phyloP scores from a whole-genome alignment of 2,113 vertebrate species.

The Tachycineta bicolor region DNA sequence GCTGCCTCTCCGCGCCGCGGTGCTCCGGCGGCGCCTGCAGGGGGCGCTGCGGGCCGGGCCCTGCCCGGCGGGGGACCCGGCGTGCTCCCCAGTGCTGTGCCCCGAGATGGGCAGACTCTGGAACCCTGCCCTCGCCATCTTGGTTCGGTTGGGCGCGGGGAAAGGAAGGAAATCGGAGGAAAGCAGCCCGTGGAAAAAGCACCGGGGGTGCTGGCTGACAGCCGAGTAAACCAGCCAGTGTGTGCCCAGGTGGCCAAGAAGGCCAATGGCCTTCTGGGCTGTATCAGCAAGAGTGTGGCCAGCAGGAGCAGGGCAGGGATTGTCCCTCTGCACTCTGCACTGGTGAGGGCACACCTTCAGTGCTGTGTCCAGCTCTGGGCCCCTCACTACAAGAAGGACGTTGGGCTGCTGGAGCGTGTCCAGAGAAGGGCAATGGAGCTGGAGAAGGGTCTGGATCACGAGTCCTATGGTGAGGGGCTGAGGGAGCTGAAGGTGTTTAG shows the following conservation, averaged over 20 bases:
- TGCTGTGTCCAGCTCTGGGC: neutral
- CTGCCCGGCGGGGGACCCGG: no score
- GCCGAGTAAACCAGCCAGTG: neutral
- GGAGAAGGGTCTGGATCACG: neutral
- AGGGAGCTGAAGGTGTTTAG: neutral
- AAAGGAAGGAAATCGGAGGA: neutral
- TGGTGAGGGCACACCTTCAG: fast-evolving
- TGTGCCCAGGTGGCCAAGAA: neutral
- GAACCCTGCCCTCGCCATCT: no score
- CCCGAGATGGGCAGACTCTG: no score
- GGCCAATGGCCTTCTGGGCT: neutral
- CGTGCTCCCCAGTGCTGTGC: no score
- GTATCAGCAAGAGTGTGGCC: neutral
- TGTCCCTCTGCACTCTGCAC: fast-evolving
- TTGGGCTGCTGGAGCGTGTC: fast-evolving
- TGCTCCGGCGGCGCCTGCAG: neutral
- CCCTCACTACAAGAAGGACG: fast-evolving
- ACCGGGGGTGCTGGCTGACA: no score
- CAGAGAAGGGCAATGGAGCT: neutral
- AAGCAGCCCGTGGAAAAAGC: neutral
- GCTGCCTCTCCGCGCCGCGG: fast-evolving
- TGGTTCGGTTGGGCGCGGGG: neutral
- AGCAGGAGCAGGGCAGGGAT: neutral
- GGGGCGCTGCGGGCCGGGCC: neutral
- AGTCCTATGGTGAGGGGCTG: neutral